A percentile compares a stretch with the other conserved stretches of the same genome.
phyloP scores from a whole-genome alignment of 2,888 invertebrate genomes.

The Siphonodentalium dalli region DNA sequence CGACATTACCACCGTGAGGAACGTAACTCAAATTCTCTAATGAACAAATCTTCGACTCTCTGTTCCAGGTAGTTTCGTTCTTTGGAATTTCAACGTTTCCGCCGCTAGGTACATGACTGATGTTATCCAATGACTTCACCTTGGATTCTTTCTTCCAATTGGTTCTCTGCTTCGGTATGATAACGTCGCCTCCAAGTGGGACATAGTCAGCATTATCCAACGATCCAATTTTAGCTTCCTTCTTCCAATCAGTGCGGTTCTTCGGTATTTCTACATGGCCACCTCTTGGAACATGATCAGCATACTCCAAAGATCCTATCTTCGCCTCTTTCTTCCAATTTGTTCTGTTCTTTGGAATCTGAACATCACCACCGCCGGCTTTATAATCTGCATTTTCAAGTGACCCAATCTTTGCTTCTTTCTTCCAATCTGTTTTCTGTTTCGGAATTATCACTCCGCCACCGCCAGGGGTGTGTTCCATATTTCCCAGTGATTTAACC shows the following conservation, averaged over 20 bases:
- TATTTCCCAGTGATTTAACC: conserved; percentile 44
- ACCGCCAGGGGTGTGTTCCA: conserved; percentile 39
- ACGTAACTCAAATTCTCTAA: conserved; percentile 41
- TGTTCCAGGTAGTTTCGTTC: conserved; percentile 36
- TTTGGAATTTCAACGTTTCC: conserved; percentile 30
- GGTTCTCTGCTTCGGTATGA: conserved; percentile 36
- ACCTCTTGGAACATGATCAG: conserved; percentile 39
- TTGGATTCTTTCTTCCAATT: conserved; percentile 78
- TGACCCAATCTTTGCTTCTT: conserved; percentile 37
- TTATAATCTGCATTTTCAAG: conserved; percentile 39
- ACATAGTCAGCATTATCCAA: conserved; percentile 83
- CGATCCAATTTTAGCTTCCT: conserved; percentile 86
- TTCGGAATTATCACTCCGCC: conserved; percentile 35
- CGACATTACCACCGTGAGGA: conserved; percentile 38
- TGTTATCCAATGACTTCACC: conserved; percentile 90
- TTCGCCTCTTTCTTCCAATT: conserved; percentile 41
- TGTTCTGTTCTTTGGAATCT: conserved; percentile 27
- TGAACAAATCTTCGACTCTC: conserved; percentile 45
- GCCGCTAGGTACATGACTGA: conserved; percentile 76
- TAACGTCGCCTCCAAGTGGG: conserved; percentile 69
- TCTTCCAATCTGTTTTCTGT: conserved; percentile 21
- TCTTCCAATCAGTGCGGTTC: conserved; percentile 68
- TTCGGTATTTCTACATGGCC: conserved; percentile 35
- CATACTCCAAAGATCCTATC: conserved; percentile 43
- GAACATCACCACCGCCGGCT: conserved; percentile 40